Base-by-base conservation (phyloP, 2,888 invertebrate genomes). In the Parascotia fuliginaria region DNA sequence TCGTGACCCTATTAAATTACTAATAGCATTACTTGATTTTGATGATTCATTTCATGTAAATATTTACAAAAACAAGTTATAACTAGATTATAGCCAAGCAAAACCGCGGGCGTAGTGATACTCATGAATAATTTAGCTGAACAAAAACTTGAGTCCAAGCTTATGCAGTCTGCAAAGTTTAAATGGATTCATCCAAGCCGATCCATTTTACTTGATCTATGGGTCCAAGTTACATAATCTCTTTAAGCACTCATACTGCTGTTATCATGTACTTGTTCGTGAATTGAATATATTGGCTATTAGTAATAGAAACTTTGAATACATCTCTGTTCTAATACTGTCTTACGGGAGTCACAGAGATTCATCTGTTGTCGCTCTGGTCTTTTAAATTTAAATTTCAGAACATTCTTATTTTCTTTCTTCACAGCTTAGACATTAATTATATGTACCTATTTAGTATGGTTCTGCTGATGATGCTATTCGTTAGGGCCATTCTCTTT, bases 131-230 rank as follows among this genome's bases (percentile, higher is more conserved):
- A 76, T 77, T 70, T 69, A 74, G 63, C 38, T 44, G 65, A 43
- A 60, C 65, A 72, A 76, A 76, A 78, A 78, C 77, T 75, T 73
- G 39, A 42, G 37, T 29, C 53, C 50, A 51, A 58, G 60, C 66
- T 65, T 60, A 64, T 67, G 71, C 67, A 73, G 73, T 74, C 73
- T 73, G 63, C 62, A 37, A 77, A 79, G 72, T 80, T 78, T 70
- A 70, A 75, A 75, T 73, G 58, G 75, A 78, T 79, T 79, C 69
- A 73, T 67, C 73, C 69, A 40, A 67, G 64, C 59, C 66, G 61
- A 73, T 76, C 70, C 70, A 62, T 71, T 71, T 70, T 68, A 56
- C 55, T 65, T 66, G 68, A 70, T 73, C 64, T 66, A 58, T 65
- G 60, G 61, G 50, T 31, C 40, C 41, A 65, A 65, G 55, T 68